phyloP scores from a whole-genome alignment of 2,888 invertebrate genomes.

The Oeneis ivallda region DNA sequence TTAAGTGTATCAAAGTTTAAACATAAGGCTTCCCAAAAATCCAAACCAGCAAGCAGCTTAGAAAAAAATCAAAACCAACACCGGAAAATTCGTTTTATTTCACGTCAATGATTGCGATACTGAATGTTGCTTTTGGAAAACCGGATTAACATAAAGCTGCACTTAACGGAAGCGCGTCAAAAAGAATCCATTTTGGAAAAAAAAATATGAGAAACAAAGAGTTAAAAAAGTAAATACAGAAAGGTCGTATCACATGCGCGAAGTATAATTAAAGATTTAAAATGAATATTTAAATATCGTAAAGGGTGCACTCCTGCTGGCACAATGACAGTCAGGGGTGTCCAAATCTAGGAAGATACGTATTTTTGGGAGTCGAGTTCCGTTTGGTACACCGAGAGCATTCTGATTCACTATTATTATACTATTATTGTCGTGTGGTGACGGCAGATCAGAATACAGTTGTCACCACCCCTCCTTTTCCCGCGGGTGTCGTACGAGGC shows the following conservation, averaged over 20 bases:
- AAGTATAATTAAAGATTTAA: conserved; percentile 77
- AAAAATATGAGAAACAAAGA: conserved; percentile 47
- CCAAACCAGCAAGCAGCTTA: conserved; percentile 21
- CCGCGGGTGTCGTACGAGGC: too few species aligned
- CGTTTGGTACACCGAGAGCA: conserved; percentile 53
- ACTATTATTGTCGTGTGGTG: too few species aligned
- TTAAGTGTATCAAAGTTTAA: too few species aligned
- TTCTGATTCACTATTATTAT: neutral
- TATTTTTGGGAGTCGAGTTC: conserved; percentile 72
- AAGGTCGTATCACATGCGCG: conserved; percentile 70
- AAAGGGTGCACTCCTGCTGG: conserved; percentile 63
- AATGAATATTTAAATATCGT: conserved; percentile 79
- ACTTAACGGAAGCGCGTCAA: conserved; percentile 44
- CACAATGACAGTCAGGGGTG: conserved; percentile 75
- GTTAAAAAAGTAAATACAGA: conserved; percentile 54
- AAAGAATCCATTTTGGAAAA: conserved; percentile 46
- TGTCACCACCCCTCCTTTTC: too few species aligned
- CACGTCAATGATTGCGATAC: conserved; percentile 34
- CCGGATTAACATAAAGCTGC: conserved; percentile 45
- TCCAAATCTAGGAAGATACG: conserved; percentile 73
- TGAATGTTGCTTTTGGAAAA: conserved; percentile 37
- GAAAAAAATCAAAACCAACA: conserved; percentile 23
- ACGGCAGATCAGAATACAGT: too few species aligned
- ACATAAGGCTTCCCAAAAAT: neutral
- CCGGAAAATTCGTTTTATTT: conserved; percentile 30